Conservation (phyloP, 2,113 vertebrate species). For the Zosterops japonicus region DNA sequence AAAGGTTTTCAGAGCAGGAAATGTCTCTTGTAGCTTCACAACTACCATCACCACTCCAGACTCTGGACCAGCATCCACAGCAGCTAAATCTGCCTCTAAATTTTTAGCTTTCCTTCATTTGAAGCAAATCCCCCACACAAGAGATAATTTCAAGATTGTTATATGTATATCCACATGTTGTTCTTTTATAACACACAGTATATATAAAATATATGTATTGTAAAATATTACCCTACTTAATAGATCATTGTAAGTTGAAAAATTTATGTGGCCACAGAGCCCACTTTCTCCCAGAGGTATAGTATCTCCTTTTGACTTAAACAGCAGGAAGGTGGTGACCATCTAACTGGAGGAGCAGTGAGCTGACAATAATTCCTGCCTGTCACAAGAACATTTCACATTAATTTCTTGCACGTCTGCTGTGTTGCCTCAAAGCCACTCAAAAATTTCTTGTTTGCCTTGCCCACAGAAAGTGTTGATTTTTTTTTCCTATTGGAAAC, state of each 20-base stretch:
- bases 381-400: neutral
- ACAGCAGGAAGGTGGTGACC: neutral
- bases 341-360: neutral
- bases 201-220: neutral
- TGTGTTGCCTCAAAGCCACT: neutral
- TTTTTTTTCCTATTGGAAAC: neutral
- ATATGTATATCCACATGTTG: neutral
- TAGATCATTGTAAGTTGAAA: rapidly evolving
- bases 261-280: neutral
- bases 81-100: neutral
- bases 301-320: neutral
- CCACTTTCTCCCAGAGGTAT: neutral
- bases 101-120: neutral
- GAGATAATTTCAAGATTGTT: neutral
- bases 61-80: neutral
- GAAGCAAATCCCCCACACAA: neutral
- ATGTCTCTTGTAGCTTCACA: neutral
- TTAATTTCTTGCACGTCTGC: neutral
- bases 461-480: neutral
- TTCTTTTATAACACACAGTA: neutral
- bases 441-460: neutral
- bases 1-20: neutral
- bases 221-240: neutral
- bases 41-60: neutral
- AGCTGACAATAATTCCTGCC: neutral